Conservation (phyloP, 2,888 invertebrate species). For the Scrobipalpa atriplicella region DNA sequence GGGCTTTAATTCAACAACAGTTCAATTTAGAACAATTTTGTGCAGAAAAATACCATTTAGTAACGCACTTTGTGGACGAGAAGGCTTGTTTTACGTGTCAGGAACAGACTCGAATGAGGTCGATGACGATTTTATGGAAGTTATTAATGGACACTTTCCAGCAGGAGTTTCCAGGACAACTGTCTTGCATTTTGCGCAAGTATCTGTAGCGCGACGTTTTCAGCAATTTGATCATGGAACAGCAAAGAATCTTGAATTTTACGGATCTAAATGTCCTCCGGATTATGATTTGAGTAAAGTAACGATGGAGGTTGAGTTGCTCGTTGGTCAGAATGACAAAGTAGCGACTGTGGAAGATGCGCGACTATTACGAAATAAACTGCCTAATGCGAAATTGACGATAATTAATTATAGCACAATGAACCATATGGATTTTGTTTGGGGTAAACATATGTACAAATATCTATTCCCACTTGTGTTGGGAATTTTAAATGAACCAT, state of each 20-base stretch:
- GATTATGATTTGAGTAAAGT: slow-evolving; percentile 56
- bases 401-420: background rate
- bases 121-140: slow-evolving; percentile 82
- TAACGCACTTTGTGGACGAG: slow-evolving; percentile 78
- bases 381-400: slow-evolving; percentile 9
- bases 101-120: slow-evolving; percentile 83
- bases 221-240: slow-evolving; percentile 59
- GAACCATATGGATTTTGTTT: slow-evolving; percentile 49
- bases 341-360: slow-evolving; percentile 8
- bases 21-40: background rate
- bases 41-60: background rate
- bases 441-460: slow-evolving; percentile 48
- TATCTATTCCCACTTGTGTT: slow-evolving; percentile 43
- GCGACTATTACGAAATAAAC: background rate
- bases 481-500: slow-evolving; percentile 40
- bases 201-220: slow-evolving; percentile 56
- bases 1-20: background rate
- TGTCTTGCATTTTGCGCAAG: slow-evolving; percentile 80
- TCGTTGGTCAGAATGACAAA: slow-evolving; percentile 34
- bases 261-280: slow-evolving; percentile 56
- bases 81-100: slow-evolving; percentile 80
- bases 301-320: slow-evolving; percentile 58
- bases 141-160: slow-evolving; percentile 78
- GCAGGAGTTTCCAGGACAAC: slow-evolving; percentile 81
- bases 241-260: slow-evolving; percentile 52